These are phyloP conservation scores for Siniperca knerii DNA, from an alignment of 2,113 vertebrate species.

Conservation along the genomic window DNA sequence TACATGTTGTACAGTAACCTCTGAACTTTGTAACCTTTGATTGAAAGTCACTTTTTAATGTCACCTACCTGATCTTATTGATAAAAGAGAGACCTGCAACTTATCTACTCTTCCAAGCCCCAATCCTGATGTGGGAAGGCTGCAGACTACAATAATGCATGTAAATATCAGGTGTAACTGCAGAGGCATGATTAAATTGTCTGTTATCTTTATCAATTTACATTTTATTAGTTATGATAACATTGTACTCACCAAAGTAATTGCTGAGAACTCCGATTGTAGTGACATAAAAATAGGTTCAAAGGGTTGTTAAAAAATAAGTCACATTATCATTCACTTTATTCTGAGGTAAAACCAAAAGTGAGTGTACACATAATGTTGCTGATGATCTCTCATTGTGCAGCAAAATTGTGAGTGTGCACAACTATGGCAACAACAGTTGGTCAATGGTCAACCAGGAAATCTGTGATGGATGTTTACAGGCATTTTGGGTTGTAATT, in stretches of 20 bases:
- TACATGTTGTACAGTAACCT: slow-evolving; percentile 22
- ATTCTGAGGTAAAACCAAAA: slow-evolving; percentile 8
- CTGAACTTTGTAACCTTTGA: slow-evolving; percentile 5
- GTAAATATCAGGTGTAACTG: slow-evolving; percentile 1
- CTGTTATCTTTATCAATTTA: neutral
- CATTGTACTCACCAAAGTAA: neutral
- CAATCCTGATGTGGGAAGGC: neutral
- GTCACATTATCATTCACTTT: neutral
- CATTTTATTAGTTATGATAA: neutral
- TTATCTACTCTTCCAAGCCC: neutral
- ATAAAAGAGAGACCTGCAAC: neutral
- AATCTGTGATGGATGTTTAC: neutral
- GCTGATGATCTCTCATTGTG: neutral
- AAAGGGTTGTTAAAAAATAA: neutral
- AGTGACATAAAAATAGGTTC: neutral
- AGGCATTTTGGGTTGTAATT: neutral
- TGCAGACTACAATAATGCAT: neutral
- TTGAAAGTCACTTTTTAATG: neutral
- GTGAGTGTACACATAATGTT: neutral
- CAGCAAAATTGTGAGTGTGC: no score
- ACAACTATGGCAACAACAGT: neutral
- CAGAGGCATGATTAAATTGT: neutral
- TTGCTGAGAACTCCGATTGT: neutral
- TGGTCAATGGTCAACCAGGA: neutral
- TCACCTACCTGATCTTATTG: neutral